Base-by-base conservation (phyloP, 2,888 invertebrate species). In the Mesorhabditis spiculigera region DNA sequence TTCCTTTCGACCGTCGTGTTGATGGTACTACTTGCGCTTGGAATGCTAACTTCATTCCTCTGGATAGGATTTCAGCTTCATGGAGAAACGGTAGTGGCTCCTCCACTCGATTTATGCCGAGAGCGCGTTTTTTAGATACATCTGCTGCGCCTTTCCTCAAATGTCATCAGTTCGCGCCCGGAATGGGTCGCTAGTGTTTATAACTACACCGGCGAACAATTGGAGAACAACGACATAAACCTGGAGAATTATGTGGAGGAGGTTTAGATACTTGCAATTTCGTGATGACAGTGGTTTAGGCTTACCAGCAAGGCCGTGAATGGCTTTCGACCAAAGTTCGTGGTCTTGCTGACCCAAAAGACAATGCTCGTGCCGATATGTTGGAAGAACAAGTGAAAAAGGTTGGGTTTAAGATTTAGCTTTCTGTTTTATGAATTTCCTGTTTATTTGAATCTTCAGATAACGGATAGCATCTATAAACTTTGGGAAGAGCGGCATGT, bases 191-290 rank as follows among this genome's bases (percentile, higher is more conserved):
- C 75, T 4, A 75, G 75, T 41, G 84, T 81, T 3, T 74, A 81
- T 74, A 84, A 86, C 68, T 85, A 81, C 68, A 86, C 85, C 4
- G 82, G 82, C 63, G 79, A 77, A 58, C 80, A 82, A 65, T 67
- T 85, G 45, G 79, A 77, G 64, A 83, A 85, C 61, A 75, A 85
- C 61, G 77, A 85, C 65, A 78, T 82, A 62, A 77, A 78, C 66
- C 78, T 84, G 50, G 85, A 86, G 69, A 74, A 80, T 42, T 85
- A 86, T 73, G 78, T 86, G 5, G 83, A 86, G 58, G 78, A 85
- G 73, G 83, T 80, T 58, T n/a, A 28, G 28, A 28, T 28, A 28
- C 28, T 28, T 28, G 28, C 28, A 1, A 28, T 28, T 28, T 28
- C 28, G 28, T 28, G 28, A 28, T 28, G 28, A 28, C 28, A 28